Evolutionary conservation across 2,888 invertebrate genomes (phyloP).

Genomic region (Athalia rosae): DNA sequence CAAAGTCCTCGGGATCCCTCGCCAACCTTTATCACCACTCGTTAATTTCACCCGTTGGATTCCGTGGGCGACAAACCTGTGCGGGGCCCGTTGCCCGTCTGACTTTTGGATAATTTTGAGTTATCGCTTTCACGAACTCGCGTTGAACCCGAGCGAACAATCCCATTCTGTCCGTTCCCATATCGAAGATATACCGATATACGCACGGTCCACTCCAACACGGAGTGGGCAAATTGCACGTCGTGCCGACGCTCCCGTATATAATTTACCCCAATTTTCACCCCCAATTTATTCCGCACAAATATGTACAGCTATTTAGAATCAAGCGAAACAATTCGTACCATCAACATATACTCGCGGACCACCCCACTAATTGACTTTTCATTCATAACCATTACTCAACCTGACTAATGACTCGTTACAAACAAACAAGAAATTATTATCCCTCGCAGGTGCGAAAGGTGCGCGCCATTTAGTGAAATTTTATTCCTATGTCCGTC

Average conservation of each 20-base stretch:
- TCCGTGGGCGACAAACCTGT: slow-evolving; percentile 16
- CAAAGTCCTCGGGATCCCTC: slow-evolving; percentile 24
- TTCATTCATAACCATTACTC: slow-evolving; percentile 1
- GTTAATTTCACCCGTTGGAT: slow-evolving; percentile 20
- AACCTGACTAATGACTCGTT: not conserved
- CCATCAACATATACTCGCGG: not conserved
- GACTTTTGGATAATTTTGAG: slow-evolving; percentile 35
- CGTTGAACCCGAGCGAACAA: slow-evolving; percentile 11
- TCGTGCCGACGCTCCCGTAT: not conserved
- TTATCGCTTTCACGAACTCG: slow-evolving; percentile 24
- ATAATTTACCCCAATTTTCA: not conserved
- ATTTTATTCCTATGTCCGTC: too few relatives aligned
- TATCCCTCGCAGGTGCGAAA: not conserved
- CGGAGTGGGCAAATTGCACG: not conserved
- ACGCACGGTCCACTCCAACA: too few relatives aligned
- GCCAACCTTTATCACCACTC: slow-evolving; percentile 19
- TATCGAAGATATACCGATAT: too few relatives aligned
- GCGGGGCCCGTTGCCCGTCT: not conserved
- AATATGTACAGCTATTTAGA: not conserved
- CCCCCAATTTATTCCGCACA: not conserved
- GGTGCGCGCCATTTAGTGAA: not conserved
- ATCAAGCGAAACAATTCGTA: not conserved
- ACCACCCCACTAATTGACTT: not conserved
- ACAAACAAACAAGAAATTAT: not conserved
- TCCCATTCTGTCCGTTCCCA: not conserved